Evolutionary conservation across 2,113 vertebrate species (phyloP), one percentile per base, ranked within the genome.

Genomic region (Ancistrus triradiatus): DNA sequence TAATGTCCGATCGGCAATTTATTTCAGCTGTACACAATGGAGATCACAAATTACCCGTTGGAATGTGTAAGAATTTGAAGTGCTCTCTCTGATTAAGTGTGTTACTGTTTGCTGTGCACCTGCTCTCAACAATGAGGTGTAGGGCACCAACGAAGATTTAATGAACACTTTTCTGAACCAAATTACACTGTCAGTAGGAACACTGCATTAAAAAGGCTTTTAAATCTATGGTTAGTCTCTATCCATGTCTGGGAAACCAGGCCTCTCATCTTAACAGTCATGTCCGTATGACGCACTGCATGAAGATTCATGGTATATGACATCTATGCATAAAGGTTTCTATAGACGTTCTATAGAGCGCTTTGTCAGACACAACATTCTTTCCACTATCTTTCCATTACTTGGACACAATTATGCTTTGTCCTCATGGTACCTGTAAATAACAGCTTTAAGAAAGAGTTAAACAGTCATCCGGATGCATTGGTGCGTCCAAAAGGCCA

Each of bases 341-440:
- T 58, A 42, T 27, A 24, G 43, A 15, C 24, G 25, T 14, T 31
- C 55, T 28, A 63, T 22, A 55, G 53, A 57, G 28, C 46, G 10
- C 35, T 64, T 43, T 11, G 46, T 25, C 18, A 56, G 44, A 33
- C 25, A 31, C 7, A 13, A 33, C 70, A 73, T 77, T 64, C 73
- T 67, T 77, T 63, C 8, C 38, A 50, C 7, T 13, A 17, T 71
- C 64, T 44, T 42, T 27, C 9, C 21, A 59, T 73, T 70, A 68
- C 74, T 73, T 62, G 64, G 74, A 53, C 44, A 75, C 63, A 18
- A 57, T 43, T 43, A 7, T 10, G 17, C 63, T 49, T 19, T 48
- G 37, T 63, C 42, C 55, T 14, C 65, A 28, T 60, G 53, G 61
- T 25, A 73, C 67, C 75, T 77, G 77, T 74, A 77, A 74, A 77